phyloP scores from a whole-genome alignment of 2,113 vertebrate genomes.

The Scalopus aquaticus region DNA sequence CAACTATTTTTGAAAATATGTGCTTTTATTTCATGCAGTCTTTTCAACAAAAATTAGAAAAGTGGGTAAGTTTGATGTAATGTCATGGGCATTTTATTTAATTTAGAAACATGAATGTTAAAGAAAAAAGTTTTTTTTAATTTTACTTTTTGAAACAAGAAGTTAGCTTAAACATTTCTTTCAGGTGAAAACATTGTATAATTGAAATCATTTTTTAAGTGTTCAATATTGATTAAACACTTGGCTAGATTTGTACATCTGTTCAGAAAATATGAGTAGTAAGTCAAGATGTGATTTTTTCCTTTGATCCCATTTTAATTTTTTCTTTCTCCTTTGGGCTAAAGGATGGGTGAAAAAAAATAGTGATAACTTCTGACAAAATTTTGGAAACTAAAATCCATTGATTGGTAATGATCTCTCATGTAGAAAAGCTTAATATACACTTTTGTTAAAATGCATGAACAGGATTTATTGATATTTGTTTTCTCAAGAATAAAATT shows the following conservation, averaged over 20 bases:
- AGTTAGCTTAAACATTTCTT: slow-evolving; percentile 57
- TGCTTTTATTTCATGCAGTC: neutral
- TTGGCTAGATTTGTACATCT: slow-evolving; percentile 72
- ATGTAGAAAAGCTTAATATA: neutral
- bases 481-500: slow-evolving; percentile 59
- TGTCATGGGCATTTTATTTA: slow-evolving; percentile 47
- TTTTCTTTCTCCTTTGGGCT: slow-evolving; percentile 41
- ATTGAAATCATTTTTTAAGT: slow-evolving; percentile 74
- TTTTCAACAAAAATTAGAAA: slow-evolving; percentile 50
- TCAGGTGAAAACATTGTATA: slow-evolving; percentile 61
- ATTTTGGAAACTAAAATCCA: slow-evolving; percentile 58
- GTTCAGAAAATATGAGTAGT: slow-evolving; percentile 67
- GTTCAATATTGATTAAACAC: slow-evolving; percentile 76
- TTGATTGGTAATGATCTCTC: slow-evolving; percentile 37
- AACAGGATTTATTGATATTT: slow-evolving; percentile 26
- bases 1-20: slow-evolving; percentile 11
- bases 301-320: slow-evolving; percentile 56
- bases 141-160: slow-evolving; percentile 23
- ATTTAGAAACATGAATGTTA: slow-evolving; percentile 64
- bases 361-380: slow-evolving; percentile 60
- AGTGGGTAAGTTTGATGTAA: slow-evolving; percentile 14
- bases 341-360: slow-evolving; percentile 21
- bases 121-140: neutral
- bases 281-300: slow-evolving; percentile 55
- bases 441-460: slow-evolving; percentile 14